Conservation (phyloP, 2,888 invertebrate species). For the Selenia dentaria region DNA sequence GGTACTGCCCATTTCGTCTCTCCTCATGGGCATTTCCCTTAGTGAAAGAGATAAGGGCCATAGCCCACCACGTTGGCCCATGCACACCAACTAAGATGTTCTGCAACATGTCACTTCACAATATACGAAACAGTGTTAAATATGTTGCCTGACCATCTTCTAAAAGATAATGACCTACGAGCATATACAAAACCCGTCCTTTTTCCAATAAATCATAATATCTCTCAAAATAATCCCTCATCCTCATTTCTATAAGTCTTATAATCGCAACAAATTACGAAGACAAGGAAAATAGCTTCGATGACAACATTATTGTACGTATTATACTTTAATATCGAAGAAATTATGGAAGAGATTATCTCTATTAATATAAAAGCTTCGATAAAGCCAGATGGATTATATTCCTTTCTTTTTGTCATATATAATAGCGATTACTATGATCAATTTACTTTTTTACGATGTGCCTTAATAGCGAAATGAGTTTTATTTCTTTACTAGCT, state of each 20-base stretch:
- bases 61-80: no score
- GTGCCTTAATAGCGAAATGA: constrained; percentile 2
- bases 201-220: no score
- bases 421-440: not conserved
- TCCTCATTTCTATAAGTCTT: not conserved
- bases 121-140: no score
- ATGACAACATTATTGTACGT: constrained; percentile 13
- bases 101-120: no score
- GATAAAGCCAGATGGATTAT: not conserved
- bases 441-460: not conserved
- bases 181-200: no score
- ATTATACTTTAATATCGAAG: constrained; percentile 14
- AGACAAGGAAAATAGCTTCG: constrained; percentile 6
- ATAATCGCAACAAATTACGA: constrained; percentile 7
- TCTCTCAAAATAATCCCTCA: no score
- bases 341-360: constrained; percentile 16
- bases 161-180: no score
- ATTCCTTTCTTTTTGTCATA: constrained; percentile 1
- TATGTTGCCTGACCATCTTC: no score
- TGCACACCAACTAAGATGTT: no score
- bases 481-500: constrained; percentile 5
- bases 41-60: no score
- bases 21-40: no score
- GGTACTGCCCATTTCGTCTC: no score
- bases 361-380: constrained; percentile 5